Evolutionary conservation across 2,888 invertebrate species (phyloP), one percentile per base, ranked within the genome.

Genomic region (Andrena praecox): DNA sequence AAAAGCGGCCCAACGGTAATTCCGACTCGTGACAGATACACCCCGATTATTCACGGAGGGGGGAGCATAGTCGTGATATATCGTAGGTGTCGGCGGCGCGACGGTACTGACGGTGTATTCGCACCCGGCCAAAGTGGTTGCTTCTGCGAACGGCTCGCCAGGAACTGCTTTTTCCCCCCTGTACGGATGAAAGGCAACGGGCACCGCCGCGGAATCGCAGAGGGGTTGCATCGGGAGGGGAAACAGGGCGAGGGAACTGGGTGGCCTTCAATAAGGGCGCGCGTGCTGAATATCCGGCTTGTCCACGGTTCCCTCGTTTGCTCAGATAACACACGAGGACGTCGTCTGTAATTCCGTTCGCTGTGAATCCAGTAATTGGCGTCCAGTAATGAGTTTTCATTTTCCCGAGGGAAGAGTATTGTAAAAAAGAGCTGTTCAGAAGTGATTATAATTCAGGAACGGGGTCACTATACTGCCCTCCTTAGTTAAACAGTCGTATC

Each of bases 201-300:
- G 78, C 56, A 66, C 54, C 24, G 67, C 31, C 42, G 6, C 35
- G 35, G 42, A 54, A 68, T 83, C 29, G 72, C 74, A 64, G 84
- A 72, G 79, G 84, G 84, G 84, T 83, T 75, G 78, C 83, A 79
- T 42, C 60, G 50, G 20, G 12, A 42, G 42, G 27, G n/a, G 12
- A 71, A 72, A 54, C 50, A 35, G 31, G 27, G 42, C 42, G 69
- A 72, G 69, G 60, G 83, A 76, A 79, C 69, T 75, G 83, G 75
- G 75, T 76, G 84, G 68, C 84, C 84, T 84, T 84, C 72, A 62
- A 66, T 66, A 64, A 83, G 72, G 84, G 75, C 79, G 60, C 84
- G 63, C 84, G 84, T 84, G 84, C 69, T 33, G 68, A 71, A 79
- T 62, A 82, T 76, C 73, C 50, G 31, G 48, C 52, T 62, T 59